A percentile compares a stretch with the other conserved stretches of the same genome.
Evolutionary conservation across 1,140 invertebrate genomes (phyloP).

Genomic region (Aphelinus atriplicis): DNA sequence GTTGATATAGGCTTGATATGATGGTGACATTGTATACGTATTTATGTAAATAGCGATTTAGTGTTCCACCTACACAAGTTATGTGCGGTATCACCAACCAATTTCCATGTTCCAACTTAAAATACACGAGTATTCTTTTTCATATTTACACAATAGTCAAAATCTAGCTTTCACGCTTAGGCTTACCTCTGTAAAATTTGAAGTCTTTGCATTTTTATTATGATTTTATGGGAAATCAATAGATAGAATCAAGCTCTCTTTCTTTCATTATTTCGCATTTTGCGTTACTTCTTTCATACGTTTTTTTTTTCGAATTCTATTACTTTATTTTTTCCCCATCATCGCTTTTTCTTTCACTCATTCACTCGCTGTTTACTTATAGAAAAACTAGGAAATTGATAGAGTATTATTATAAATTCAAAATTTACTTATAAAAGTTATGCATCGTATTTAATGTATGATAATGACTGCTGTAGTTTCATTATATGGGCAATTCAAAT

Average conservation of each 20-base stretch:
- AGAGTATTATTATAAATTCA: constrained; percentile 13
- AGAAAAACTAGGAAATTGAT: constrained; percentile 18
- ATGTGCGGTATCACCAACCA: not conserved
- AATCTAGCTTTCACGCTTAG: constrained; percentile 24
- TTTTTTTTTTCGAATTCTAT: not conserved
- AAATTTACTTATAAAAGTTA: constrained; percentile 38
- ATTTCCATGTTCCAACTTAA: constrained; percentile 14
- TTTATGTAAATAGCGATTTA: constrained; percentile 18
- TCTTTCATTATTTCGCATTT: not conserved
- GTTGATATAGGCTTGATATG: constrained; percentile 68
- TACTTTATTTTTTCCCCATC: not conserved
- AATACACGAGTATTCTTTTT: constrained; percentile 14
- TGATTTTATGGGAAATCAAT: constrained; percentile 8
- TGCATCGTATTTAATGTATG: constrained; percentile 8
- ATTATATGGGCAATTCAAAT: no score
- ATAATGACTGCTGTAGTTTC: no score
- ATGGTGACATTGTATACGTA: constrained; percentile 55
- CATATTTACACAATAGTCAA: constrained; percentile 33
- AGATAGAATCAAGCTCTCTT: constrained; percentile 9
- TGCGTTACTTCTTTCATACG: no score
- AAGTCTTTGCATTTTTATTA: constrained; percentile 26
- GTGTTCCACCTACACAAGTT: constrained; percentile 15
- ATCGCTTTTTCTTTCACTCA: not conserved
- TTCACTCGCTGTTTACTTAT: no score
- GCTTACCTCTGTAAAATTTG: constrained; percentile 16